Conservation (phyloP, 2,113 vertebrate species). For the Apodemus sylvaticus region DNA sequence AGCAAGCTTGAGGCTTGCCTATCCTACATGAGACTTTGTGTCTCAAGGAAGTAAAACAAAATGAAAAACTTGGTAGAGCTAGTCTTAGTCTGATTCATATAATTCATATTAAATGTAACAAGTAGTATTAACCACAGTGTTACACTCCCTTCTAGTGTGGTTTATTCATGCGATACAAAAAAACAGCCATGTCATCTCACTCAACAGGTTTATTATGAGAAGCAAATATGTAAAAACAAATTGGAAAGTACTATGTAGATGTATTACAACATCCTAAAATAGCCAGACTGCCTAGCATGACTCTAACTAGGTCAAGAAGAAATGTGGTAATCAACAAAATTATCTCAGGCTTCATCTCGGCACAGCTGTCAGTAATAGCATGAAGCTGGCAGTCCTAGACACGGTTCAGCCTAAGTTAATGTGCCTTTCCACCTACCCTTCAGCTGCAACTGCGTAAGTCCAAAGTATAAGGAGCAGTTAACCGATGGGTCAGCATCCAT, state of each 20-base stretch:
- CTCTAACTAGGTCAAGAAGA: constrained; percentile 66
- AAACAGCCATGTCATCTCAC: constrained; percentile 34
- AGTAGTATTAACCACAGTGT: not conserved
- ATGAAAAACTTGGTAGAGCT: not conserved
- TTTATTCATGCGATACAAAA: constrained; percentile 2
- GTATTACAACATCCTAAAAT: constrained; percentile 53
- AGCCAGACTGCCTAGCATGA: not conserved
- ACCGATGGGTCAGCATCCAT: not conserved
- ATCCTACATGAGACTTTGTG: not conserved
- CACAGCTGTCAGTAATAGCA: not conserved
- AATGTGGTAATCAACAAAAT: constrained; percentile 42
- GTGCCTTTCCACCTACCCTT: not conserved
- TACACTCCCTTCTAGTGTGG: not conserved
- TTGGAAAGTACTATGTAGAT: constrained; percentile 34
- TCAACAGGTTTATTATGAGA: constrained; percentile 44
- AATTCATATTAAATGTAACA: constrained; percentile 3
- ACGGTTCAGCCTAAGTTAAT: constrained; percentile 8
- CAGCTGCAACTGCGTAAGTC: not conserved
- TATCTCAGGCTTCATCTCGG: constrained; percentile 47
- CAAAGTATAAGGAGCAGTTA: constrained; percentile 1
- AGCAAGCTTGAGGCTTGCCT: not conserved
- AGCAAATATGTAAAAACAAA: constrained; percentile 37
- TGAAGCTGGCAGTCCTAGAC: constrained; percentile 28
- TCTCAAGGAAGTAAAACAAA: not conserved
- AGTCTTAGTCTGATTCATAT: not conserved